Evolutionary conservation across 2,797 vertebrate species (phyloP).

Genomic region (Poeciliopsis gracilis): DNA sequence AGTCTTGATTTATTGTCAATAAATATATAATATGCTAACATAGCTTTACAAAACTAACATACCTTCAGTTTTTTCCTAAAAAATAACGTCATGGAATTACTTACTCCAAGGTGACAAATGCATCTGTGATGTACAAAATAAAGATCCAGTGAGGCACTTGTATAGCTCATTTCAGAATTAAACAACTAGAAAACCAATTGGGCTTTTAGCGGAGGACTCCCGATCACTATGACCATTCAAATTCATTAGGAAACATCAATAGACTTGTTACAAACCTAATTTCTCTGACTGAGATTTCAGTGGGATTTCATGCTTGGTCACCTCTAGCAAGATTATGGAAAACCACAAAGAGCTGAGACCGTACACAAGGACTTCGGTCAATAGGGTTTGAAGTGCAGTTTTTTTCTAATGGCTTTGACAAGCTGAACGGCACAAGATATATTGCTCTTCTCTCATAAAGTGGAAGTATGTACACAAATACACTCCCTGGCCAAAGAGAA

Average conservation of each 20-base stretch:
- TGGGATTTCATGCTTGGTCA: slow-evolving; percentile 64
- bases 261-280: slow-evolving; percentile 66
- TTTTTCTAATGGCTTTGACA: slow-evolving; percentile 48
- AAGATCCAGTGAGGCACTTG: slow-evolving; percentile 29
- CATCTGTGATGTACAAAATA: slow-evolving; percentile 6
- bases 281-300: slow-evolving; percentile 57
- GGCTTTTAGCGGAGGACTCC: slow-evolving; percentile 44
- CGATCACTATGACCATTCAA: slow-evolving; percentile 62
- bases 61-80: neutral
- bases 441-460: slow-evolving; percentile 18
- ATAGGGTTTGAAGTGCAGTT: slow-evolving; percentile 50
- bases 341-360: slow-evolving; percentile 35
- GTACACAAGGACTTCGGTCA: slow-evolving; percentile 39
- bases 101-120: slow-evolving; percentile 1
- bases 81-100: neutral
- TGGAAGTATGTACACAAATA: slow-evolving; percentile 19
- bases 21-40: slow-evolving; percentile 9
- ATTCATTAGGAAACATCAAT: slow-evolving; percentile 75
- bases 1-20: slow-evolving; percentile 17
- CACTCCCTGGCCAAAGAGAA: neutral
- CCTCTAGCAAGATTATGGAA: slow-evolving; percentile 32
- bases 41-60: neutral
- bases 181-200: slow-evolving; percentile 56
- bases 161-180: slow-evolving; percentile 47
- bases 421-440: slow-evolving; percentile 35